These are phyloP conservation scores for Brachionus paranguensis DNA, from an alignment of 1,140 invertebrate genomes.

Conservation along the genomic window DNA sequence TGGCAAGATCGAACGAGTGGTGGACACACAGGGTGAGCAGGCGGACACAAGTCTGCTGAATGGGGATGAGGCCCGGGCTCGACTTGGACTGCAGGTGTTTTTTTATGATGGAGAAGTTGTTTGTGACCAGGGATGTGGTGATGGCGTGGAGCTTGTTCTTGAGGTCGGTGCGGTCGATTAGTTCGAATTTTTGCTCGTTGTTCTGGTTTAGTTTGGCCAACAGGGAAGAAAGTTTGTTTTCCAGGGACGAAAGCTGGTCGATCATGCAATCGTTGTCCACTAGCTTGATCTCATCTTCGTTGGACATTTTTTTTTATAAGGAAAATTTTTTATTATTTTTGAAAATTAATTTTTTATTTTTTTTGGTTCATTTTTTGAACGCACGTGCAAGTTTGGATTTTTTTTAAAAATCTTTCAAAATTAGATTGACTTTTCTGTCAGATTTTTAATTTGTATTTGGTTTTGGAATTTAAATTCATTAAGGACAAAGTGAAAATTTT, in stretches of 20 bases:
- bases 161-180: conserved; percentile 15
- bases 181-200: background rate
- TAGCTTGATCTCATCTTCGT: background rate
- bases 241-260: background rate
- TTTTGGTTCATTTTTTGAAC: background rate
- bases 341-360: background rate
- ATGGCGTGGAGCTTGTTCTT: background rate
- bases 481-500: too few relatives aligned
- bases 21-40: background rate
- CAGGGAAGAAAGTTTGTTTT: background rate
- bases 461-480: too few relatives aligned
- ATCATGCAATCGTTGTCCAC: background rate
- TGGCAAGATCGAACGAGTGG: conserved; percentile 5
- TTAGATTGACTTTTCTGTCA: background rate
- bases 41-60: conserved; percentile 7
- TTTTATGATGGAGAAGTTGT: background rate
- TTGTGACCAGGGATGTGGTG: background rate
- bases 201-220: background rate
- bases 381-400: background rate
- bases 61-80: background rate
- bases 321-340: background rate
- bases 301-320: background rate
- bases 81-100: background rate
- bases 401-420: background rate
- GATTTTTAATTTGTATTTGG: background rate